Conservation (phyloP, 2,797 vertebrate genomes). For the Austrolebias charrua region DNA sequence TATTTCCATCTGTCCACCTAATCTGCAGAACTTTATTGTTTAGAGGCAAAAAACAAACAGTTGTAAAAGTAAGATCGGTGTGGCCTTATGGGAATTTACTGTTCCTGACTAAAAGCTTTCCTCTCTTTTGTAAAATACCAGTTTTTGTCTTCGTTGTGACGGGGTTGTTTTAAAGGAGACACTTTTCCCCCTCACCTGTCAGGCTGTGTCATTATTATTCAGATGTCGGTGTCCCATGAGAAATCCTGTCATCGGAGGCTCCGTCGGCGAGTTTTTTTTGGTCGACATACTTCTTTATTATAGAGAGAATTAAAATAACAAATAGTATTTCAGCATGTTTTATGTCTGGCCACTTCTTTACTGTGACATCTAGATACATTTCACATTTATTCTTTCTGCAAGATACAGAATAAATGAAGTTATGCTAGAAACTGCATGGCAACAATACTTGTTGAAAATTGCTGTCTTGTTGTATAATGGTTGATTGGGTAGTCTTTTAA, state of each 20-base stretch:
- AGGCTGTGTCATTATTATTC: slow-evolving; percentile 58
- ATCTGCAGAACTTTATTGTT: slow-evolving; percentile 6
- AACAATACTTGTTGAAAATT: too few species aligned
- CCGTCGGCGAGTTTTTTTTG: slow-evolving; percentile 36
- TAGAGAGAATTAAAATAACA: slow-evolving; percentile 46
- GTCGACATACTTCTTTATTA: slow-evolving; percentile 39
- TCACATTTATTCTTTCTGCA: slow-evolving; percentile 10
- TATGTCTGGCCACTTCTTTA: slow-evolving; percentile 33
- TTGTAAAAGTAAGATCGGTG: neutral
- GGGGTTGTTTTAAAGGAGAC: slow-evolving; percentile 45
- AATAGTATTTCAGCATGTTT: slow-evolving; percentile 29
- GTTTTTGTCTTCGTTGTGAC: slow-evolving; percentile 50
- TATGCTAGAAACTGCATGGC: neutral
- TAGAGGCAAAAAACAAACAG: slow-evolving; percentile 13
- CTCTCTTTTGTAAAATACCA: slow-evolving; percentile 48
- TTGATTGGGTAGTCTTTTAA: too few species aligned
- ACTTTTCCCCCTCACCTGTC: slow-evolving; percentile 48
- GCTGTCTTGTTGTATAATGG: too few species aligned
- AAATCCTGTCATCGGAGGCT: slow-evolving; percentile 44
- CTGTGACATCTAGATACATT: slow-evolving; percentile 40
- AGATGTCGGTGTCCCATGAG: slow-evolving; percentile 52
- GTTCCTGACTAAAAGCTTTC: slow-evolving; percentile 47
- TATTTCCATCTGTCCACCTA: slow-evolving; percentile 23
- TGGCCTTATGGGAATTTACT: slow-evolving; percentile 49
- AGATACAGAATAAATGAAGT: slow-evolving; percentile 30